Percentiles rank a stretch among this genome's conserved stretches.
Evolutionary conservation across 2,888 invertebrate genomes (phyloP).

Genomic region (Enoplolaimus lenunculus): DNA sequence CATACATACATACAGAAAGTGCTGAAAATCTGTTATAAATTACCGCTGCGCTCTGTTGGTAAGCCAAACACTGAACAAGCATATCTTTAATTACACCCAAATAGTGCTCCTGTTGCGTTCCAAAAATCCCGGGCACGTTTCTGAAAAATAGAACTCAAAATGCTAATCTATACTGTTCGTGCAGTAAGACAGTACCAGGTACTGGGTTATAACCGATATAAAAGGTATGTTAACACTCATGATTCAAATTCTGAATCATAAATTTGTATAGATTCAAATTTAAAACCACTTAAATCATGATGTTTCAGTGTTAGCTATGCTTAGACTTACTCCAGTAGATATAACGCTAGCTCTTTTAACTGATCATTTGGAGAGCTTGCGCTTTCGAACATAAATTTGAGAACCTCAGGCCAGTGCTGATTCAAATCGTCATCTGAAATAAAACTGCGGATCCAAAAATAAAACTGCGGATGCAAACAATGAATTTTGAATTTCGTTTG

Average conservation of each 20-base stretch:
- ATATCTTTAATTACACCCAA: slow-evolving; percentile 84
- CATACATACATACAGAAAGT: too few relatives aligned
- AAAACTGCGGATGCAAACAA: too few relatives aligned
- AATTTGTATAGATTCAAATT: too few relatives aligned
- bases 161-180: background rate
- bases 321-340: slow-evolving; percentile 88
- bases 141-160: slow-evolving; percentile 49
- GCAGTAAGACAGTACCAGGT: too few relatives aligned
- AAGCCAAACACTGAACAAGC: slow-evolving; percentile 40
- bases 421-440: slow-evolving; percentile 74
- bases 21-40: too few relatives aligned
- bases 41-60: too few relatives aligned
- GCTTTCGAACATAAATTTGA: slow-evolving; percentile 80
- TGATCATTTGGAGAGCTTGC: slow-evolving; percentile 66
- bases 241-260: too few relatives aligned
- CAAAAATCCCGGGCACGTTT: slow-evolving; percentile 88
- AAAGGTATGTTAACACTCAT: too few relatives aligned
- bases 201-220: too few relatives aligned
- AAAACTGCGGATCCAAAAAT: background rate
- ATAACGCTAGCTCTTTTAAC: slow-evolving; percentile 77
- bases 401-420: slow-evolving; percentile 89
- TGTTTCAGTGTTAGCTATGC: too few relatives aligned
- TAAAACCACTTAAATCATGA: too few relatives aligned
- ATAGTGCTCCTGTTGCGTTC: slow-evolving; percentile 79
- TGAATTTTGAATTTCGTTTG: too few relatives aligned